Conservation (phyloP, 2,888 invertebrate species). For the Nemurella pictetii region DNA sequence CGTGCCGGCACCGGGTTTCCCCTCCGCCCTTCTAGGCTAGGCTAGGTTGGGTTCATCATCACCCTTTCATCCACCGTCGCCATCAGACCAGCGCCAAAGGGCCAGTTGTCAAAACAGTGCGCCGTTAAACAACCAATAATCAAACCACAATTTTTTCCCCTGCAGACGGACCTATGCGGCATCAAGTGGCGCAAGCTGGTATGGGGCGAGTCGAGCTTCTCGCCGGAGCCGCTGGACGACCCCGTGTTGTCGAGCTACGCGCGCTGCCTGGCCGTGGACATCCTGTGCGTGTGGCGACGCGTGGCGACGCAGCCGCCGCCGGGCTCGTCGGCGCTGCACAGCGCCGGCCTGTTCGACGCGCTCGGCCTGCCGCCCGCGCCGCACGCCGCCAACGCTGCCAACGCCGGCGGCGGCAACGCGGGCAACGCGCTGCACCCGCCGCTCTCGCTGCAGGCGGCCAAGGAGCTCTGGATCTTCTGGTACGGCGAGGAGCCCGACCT, state of each 20-base stretch:
- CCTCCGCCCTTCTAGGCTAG: no score
- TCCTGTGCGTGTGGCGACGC: conserved; percentile 97
- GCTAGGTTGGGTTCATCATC: no score
- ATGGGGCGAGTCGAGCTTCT: conserved; percentile 69
- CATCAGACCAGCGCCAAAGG: background rate
- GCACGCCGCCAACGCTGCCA: conserved; percentile 57
- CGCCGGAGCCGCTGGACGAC: conserved; percentile 77
- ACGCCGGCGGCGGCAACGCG: conserved; percentile 53
- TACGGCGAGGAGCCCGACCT: conserved; percentile 97
- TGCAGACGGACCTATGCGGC: conserved; percentile 97
- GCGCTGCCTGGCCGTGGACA: conserved; percentile 89
- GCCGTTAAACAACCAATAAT: conserved; percentile 6
- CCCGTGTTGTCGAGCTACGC: conserved; percentile 89
- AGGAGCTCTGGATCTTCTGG: conserved; percentile 99
- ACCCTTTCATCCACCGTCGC: background rate
- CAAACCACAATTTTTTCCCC: conserved; percentile 47
- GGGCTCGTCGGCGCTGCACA: conserved; percentile 52
- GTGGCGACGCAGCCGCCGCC: conserved; percentile 64
- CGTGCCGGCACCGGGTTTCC: no score
- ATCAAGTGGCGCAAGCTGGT: conserved; percentile 98
- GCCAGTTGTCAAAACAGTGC: no score
- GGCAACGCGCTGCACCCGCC: conserved; percentile 58
- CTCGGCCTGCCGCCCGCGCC: conserved; percentile 53
- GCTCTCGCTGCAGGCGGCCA: conserved; percentile 82
- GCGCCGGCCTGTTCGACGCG: conserved; percentile 54